A percentile compares a stretch with the other conserved stretches of the same genome.
Conservation (phyloP, 2,797 vertebrate species). For the Lepilemur ruficaudatus region DNA sequence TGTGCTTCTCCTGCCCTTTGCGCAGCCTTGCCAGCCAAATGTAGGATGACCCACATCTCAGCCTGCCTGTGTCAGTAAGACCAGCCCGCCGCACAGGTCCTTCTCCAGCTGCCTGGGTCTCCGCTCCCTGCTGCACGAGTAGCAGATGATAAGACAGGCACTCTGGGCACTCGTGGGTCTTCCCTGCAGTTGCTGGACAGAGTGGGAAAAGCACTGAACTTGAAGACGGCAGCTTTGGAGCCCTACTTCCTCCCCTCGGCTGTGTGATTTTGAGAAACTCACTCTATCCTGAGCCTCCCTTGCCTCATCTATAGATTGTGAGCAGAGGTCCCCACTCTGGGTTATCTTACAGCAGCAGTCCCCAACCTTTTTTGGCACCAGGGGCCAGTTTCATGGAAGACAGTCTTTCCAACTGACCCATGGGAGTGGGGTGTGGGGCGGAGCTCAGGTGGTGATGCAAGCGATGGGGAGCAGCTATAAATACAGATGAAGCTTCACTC, state of each 20-base stretch:
- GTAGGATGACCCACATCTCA: neutral
- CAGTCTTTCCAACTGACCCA: too few relatives aligned
- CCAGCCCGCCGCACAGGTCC: neutral
- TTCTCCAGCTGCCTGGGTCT: neutral
- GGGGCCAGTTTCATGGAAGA: too few relatives aligned
- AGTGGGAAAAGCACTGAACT: neutral
- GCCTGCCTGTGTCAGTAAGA: neutral
- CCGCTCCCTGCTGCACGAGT: neutral
- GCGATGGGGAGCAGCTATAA: too few relatives aligned
- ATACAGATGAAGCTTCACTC: too few relatives aligned
- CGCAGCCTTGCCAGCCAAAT: neutral
- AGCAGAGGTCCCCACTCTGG: neutral
- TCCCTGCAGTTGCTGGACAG: neutral
- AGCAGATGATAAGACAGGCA: neutral
- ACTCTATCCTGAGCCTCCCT: neutral
- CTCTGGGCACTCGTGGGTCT: neutral
- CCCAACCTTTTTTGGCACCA: too few relatives aligned
- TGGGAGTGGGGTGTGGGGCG: too few relatives aligned
- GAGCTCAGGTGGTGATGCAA: too few relatives aligned
- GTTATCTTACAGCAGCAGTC: neutral
- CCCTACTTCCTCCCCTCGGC: neutral
- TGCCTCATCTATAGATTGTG: neutral
- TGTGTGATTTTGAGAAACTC: neutral
- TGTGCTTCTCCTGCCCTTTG: neutral
- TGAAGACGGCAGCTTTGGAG: neutral